Base-by-base conservation (phyloP, 2,797 vertebrate genomes). In the Enteromius unitaeniatus region DNA sequence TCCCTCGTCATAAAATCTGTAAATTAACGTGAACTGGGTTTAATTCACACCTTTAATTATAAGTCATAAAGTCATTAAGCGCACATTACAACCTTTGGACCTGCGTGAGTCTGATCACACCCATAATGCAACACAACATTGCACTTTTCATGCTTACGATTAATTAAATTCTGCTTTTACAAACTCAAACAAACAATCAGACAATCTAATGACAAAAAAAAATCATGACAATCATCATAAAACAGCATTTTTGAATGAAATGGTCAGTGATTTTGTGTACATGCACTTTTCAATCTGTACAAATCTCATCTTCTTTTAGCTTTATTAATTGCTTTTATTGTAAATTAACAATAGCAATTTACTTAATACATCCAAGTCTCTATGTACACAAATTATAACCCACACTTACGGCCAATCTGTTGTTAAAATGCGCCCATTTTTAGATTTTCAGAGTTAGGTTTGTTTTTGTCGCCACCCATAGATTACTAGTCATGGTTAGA, bases 341-440 rank as follows among this genome's bases (percentile, higher is more conserved):
- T 11, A n/a, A 55, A 58, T 58, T 5, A 9, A 17, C 21, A 5
- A 58, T 37, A 17, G 6, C 3, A 45, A 3, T 3, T 45, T 3
- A 11, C 10, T 45, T 11, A 45, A 45, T 45, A 45, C 42, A 45
- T 23, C 73, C 55, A 55, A 58, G 42, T 76, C 74, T 76, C 37
- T 76, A 76, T 72, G 73, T 65, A 64, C 37, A 64, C 77, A 62
- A 37, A 53, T 77, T 73, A 83, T 82, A 90, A 92, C 91, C 91
- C 90, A 93, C 93, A 94, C 93, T 93, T 94, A 93, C 91, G 89
- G 92, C 93, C 92, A 95, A 94, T 94, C 94, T 95, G 93, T 95
- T 95, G 93, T 94, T 94, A 85, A 90, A 91, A 91, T 93, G 94
- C 93, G 93, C 92, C 93, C 86, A 87, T 81, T 34, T 81, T 88